A percentile compares a stretch with the other conserved stretches of the same genome.
phyloP scores from a whole-genome alignment of 1,140 invertebrate genomes.

The Psilanteris sp. region DNA sequence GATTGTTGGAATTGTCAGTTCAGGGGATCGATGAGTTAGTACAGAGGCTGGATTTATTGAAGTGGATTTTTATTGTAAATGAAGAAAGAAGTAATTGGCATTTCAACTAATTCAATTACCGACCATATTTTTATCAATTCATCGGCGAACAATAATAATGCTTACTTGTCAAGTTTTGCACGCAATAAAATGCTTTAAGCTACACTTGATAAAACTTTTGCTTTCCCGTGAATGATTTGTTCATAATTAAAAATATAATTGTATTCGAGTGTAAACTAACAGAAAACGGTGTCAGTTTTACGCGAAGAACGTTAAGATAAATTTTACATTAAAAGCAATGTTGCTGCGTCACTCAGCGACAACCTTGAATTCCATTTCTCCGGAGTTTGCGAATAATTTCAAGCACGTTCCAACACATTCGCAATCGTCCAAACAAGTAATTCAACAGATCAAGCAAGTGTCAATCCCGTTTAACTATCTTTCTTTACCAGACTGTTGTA shows the following conservation, averaged over 20 bases:
- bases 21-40: slow-evolving; percentile 7
- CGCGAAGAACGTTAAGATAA: too few species aligned
- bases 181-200: too few species aligned
- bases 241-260: too few species aligned
- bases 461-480: slow-evolving; percentile 33
- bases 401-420: slow-evolving; percentile 13
- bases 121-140: too few species aligned
- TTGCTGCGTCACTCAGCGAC: slow-evolving; percentile 1
- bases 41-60: neutral
- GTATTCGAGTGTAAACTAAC: too few species aligned
- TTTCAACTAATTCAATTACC: slow-evolving; percentile 29
- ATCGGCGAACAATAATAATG: too few species aligned
- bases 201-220: too few species aligned
- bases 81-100: slow-evolving; percentile 24
- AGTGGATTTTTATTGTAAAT: slow-evolving; percentile 19
- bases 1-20: slow-evolving; percentile 44
- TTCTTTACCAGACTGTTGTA: slow-evolving; percentile 2
- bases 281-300: too few species aligned
- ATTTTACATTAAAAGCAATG: slow-evolving; percentile 8
- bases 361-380: slow-evolving; percentile 26
- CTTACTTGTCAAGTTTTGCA: too few species aligned
- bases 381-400: slow-evolving; percentile 22
- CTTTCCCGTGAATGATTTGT: too few species aligned
- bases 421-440: slow-evolving; percentile 34
- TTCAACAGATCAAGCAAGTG: slow-evolving; percentile 39